Evolutionary conservation across 2,797 vertebrate genomes (phyloP).

Genomic region (Coregonus sp.): DNA sequence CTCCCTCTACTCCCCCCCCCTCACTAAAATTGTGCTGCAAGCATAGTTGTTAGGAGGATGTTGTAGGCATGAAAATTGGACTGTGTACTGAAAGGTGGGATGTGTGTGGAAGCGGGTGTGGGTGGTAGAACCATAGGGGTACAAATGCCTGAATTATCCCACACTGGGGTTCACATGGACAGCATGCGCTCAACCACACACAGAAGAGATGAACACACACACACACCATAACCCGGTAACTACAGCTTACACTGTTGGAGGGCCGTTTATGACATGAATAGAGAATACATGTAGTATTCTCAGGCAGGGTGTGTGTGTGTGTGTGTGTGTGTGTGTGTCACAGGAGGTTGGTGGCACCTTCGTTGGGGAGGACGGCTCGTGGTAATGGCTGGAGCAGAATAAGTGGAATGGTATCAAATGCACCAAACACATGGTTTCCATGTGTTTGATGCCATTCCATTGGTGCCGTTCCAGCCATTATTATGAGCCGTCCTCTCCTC

Average conservation of each 20-base stretch:
- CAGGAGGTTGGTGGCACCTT: too few species aligned
- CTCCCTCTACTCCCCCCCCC: not conserved
- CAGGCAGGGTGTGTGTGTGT: slow-evolving; percentile 41
- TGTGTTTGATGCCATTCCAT: too few species aligned
- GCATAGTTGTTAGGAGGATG: too few species aligned
- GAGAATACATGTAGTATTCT: slow-evolving; percentile 69
- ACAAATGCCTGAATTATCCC: slow-evolving; percentile 27
- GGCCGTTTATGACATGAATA: slow-evolving; percentile 70
- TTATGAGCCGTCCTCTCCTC: too few species aligned
- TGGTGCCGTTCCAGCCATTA: too few species aligned
- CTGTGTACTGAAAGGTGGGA: not conserved
- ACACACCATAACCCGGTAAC: slow-evolving; percentile 48
- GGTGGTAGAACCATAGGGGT: not conserved
- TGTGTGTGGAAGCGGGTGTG: not conserved
- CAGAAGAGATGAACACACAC: slow-evolving; percentile 31
- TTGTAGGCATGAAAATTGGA: not conserved
- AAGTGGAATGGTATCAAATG: too few species aligned
- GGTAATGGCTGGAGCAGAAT: too few species aligned
- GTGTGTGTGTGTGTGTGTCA: not conserved
- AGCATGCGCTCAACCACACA: slow-evolving; percentile 28
- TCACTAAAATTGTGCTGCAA: too few species aligned
- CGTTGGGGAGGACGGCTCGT: too few species aligned
- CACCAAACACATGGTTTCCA: too few species aligned
- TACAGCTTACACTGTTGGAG: slow-evolving; percentile 52
- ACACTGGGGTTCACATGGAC: slow-evolving; percentile 32